These are phyloP conservation scores for Martes martes DNA, from an alignment of 2,113 vertebrate genomes.

Conservation along the genomic window DNA sequence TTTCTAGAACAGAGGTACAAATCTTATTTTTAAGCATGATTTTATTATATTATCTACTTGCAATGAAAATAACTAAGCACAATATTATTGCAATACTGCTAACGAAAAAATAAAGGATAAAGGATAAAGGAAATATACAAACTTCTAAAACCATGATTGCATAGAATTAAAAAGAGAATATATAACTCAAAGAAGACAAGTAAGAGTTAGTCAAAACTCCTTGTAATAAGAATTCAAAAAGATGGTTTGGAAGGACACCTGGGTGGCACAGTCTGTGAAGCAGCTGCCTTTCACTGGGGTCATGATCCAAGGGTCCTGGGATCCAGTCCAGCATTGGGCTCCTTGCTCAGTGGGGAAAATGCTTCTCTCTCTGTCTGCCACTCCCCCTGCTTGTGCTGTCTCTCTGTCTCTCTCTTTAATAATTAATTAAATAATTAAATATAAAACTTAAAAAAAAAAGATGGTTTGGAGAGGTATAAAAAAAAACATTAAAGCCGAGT, in stretches of 20 bases:
- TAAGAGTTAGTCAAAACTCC: neutral
- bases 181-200: neutral
- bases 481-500: slow-evolving; percentile 54
- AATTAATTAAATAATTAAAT: too few species aligned
- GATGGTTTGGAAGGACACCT: neutral
- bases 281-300: too few species aligned
- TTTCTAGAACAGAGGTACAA: neutral
- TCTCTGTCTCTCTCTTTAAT: too few species aligned
- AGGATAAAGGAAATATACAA: neutral
- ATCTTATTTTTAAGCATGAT: neutral
- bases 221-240: neutral
- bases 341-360: too few species aligned
- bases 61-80: neutral
- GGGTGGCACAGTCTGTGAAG: too few species aligned
- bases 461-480: too few species aligned
- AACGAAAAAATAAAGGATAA: neutral
- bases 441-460: too few species aligned
- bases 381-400: too few species aligned
- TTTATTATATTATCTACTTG: neutral
- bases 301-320: too few species aligned
- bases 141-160: neutral
- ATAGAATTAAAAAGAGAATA: neutral
- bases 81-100: neutral
- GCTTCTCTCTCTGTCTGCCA: too few species aligned
- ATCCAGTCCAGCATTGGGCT: too few species aligned